Conservation (phyloP, 2,888 invertebrate species). For the Tinea semifulvella region DNA sequence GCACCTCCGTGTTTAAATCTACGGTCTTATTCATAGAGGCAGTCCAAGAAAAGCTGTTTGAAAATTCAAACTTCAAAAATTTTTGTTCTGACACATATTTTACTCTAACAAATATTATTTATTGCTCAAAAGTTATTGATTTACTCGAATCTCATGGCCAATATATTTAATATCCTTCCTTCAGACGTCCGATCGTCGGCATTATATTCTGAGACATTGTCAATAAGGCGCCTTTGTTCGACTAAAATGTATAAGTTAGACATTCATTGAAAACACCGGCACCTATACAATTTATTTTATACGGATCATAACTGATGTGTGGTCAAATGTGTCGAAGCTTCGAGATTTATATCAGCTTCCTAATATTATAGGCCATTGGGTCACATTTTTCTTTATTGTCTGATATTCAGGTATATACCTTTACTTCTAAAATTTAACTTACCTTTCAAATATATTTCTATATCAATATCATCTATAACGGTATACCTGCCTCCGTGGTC, state of each 20-base stretch:
- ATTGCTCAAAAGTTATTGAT: slow-evolving; percentile 35
- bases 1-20: too few relatives aligned
- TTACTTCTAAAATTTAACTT: too few relatives aligned
- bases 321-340: slow-evolving; percentile 62
- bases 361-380: neutral
- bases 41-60: too few relatives aligned
- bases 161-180: slow-evolving; percentile 56
- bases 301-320: slow-evolving; percentile 58
- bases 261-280: slow-evolving; percentile 42
- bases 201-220: slow-evolving; percentile 52
- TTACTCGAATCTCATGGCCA: slow-evolving; percentile 45
- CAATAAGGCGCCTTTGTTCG: slow-evolving; percentile 63
- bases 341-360: slow-evolving; percentile 49
- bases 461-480: too few relatives aligned
- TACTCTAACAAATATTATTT: slow-evolving; percentile 5
- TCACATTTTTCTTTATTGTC: slow-evolving; percentile 1
- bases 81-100: too few relatives aligned
- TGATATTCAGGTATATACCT: neutral
- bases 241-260: slow-evolving; percentile 62
- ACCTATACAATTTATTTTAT: slow-evolving; percentile 51
- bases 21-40: too few relatives aligned
- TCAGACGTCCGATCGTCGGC: slow-evolving; percentile 43
- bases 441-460: too few relatives aligned
- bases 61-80: too few relatives aligned
- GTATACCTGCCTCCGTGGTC: too few relatives aligned